Evolutionary conservation across 2,797 vertebrate genomes (phyloP).

Genomic region (Tympanoctomys barrerae): DNA sequence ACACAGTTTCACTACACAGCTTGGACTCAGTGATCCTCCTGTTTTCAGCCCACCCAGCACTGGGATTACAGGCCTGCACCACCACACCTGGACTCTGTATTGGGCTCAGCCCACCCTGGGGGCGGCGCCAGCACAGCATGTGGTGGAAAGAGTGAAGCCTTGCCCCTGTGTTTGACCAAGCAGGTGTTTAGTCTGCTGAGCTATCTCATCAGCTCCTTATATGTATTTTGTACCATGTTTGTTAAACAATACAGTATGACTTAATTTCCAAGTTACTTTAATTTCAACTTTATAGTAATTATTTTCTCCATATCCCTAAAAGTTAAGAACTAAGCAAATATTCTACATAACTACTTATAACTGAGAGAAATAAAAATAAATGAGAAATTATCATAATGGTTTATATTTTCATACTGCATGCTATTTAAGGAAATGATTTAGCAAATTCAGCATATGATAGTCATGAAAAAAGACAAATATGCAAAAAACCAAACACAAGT

Average conservation of each 20-base stretch:
- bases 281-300: background rate
- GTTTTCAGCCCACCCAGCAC: too few relatives aligned
- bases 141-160: too few relatives aligned
- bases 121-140: too few relatives aligned
- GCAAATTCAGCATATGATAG: background rate
- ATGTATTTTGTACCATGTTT: background rate
- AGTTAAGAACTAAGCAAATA: background rate
- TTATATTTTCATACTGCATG: background rate
- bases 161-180: too few relatives aligned
- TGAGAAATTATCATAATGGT: background rate
- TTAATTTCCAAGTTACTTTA: conserved; percentile 10
- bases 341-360: background rate
- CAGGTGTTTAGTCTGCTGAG: too few relatives aligned
- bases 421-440: background rate
- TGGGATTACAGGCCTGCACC: too few relatives aligned
- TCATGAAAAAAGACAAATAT: background rate
- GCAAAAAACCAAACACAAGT: background rate
- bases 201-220: too few relatives aligned
- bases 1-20: too few relatives aligned
- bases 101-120: too few relatives aligned
- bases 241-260: background rate
- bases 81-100: too few relatives aligned
- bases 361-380: background rate
- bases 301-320: background rate
- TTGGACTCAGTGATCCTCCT: too few relatives aligned